phyloP scores from a whole-genome alignment of 2,888 invertebrate species.

The Pammene fasciana region DNA sequence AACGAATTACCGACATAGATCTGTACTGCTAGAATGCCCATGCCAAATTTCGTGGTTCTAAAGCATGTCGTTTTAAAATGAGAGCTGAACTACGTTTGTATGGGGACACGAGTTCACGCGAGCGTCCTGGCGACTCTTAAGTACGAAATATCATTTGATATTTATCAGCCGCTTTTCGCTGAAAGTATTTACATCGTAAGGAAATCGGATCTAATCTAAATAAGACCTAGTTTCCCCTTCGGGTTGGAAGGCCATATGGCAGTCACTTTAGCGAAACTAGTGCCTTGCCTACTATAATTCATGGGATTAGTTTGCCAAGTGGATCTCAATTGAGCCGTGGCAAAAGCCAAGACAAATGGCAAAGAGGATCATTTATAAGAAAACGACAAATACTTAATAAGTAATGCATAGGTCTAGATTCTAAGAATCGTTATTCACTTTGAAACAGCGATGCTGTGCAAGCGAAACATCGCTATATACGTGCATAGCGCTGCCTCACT shows the following conservation, averaged over 20 bases:
- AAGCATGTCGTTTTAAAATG: too few species aligned
- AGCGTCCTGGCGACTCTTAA: neutral
- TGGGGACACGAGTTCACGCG: too few species aligned
- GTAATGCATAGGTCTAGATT: too few species aligned
- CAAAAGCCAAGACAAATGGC: neutral
- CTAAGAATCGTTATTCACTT: too few species aligned
- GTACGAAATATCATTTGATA: constrained; percentile 1
- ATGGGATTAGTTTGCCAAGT: neutral
- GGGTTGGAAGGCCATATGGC: neutral
- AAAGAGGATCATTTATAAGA: neutral
- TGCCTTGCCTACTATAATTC: neutral
- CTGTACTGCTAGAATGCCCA: too few species aligned
- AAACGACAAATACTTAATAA: too few species aligned
- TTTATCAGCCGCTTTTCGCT: neutral
- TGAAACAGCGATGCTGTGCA: too few species aligned
- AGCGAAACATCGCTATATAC: too few species aligned
- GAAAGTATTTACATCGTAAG: neutral
- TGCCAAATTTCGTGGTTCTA: too few species aligned
- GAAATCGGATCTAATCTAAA: neutral
- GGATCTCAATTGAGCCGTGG: neutral
- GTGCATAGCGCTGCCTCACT: too few species aligned
- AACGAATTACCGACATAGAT: too few species aligned
- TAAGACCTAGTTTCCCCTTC: neutral
- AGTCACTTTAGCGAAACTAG: neutral
- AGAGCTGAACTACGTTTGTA: too few species aligned